These are phyloP conservation scores for Lasioglossum figueresi DNA, from an alignment of 2,888 invertebrate genomes.

Conservation along the genomic window DNA sequence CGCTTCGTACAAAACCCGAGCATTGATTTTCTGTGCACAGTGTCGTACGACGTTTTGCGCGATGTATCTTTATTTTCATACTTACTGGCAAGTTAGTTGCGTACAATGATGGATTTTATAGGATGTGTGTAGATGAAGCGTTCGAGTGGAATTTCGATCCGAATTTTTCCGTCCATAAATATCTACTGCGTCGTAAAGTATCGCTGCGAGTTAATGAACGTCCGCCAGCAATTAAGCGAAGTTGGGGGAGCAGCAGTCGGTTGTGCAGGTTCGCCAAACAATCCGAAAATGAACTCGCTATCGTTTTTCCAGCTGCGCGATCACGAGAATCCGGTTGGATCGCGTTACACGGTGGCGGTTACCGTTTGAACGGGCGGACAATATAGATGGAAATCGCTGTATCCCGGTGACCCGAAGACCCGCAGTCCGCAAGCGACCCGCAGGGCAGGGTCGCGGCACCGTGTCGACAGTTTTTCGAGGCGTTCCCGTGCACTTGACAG, in stretches of 20 bases:
- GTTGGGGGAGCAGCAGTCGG: background rate
- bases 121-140: background rate
- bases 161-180: background rate
- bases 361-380: background rate
- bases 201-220: background rate
- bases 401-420: background rate
- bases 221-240: background rate
- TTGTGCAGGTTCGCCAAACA: background rate
- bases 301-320: background rate
- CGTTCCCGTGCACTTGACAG: conserved; percentile 24
- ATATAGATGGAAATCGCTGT: background rate
- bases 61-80: background rate
- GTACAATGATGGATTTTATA: background rate
- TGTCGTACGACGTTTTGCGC: background rate
- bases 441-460: conserved; percentile 2
- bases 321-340: background rate
- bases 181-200: background rate
- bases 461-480: background rate
- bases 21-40: background rate
- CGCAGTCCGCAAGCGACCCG: background rate
- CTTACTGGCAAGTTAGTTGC: no score
- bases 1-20: background rate
- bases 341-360: background rate
- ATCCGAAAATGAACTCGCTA: background rate
- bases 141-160: background rate